phyloP scores from a whole-genome alignment of 2,797 vertebrate genomes.

The Enteromius argenteus region DNA sequence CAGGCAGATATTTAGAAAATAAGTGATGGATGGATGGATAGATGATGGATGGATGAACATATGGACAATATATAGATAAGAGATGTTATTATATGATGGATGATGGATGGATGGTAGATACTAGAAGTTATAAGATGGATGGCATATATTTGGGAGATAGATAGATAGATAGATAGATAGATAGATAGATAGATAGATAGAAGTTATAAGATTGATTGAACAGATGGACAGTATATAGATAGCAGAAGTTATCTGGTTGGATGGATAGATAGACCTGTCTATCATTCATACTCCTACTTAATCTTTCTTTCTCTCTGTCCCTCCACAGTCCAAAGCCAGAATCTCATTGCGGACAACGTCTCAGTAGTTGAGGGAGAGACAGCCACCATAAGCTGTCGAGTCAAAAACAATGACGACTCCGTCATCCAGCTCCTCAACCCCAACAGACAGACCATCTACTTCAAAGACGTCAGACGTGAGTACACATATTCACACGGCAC shows the following conservation, averaged over 20 bases:
- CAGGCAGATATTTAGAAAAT: neutral
- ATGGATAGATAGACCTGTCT: neutral
- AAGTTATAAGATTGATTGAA: neutral
- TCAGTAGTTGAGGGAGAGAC: constrained; percentile 94
- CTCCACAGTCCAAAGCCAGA: constrained; percentile 88
- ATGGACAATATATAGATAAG: neutral
- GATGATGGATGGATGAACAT: too few relatives aligned
- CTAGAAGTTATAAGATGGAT: neutral
- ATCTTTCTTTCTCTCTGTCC: constrained; percentile 38
- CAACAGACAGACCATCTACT: constrained; percentile 90
- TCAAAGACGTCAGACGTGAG: constrained; percentile 90
- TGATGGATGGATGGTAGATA: neutral
- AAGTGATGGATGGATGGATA: neutral
- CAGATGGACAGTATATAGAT: neutral
- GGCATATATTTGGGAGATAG: neutral
- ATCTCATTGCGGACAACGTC: constrained; percentile 91
- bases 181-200: neutral
- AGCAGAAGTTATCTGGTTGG: neutral
- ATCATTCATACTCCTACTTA: neutral
- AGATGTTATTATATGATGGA: neutral
- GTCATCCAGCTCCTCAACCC: constrained; percentile 93
- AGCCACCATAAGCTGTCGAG: constrained; percentile 96
- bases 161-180: neutral
- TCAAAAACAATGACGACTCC: constrained; percentile 90
- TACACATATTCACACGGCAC: constrained; percentile 56